Evolutionary conservation across 2,888 invertebrate genomes (phyloP).

Genomic region (Horisme vitalbata): DNA sequence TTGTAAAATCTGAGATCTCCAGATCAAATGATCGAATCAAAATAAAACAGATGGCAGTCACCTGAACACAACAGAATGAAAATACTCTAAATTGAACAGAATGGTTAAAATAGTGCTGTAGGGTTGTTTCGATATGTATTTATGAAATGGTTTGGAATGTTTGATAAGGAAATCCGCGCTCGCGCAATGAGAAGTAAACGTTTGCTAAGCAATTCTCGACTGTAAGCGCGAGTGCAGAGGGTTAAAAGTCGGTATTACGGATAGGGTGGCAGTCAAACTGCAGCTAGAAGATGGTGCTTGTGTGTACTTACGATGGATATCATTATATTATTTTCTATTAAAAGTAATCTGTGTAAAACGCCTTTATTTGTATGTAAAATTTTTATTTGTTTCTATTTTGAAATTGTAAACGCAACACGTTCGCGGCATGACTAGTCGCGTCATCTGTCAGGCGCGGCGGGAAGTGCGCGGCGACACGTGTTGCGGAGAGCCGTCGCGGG

Average conservation of each 20-base stretch:
- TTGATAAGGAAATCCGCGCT: conserved; percentile 39
- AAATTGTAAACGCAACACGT: conserved; percentile 48
- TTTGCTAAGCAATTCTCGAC: conserved; percentile 48
- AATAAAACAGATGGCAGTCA: conserved; percentile 28
- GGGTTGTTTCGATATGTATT: conserved; percentile 39
- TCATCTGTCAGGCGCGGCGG: conserved; percentile 35
- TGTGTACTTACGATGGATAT: conserved; percentile 78
- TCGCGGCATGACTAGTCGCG: conserved; percentile 27
- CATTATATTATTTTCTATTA: conserved; percentile 62
- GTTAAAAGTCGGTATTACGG: conserved; percentile 49
- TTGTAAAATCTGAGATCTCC: conserved; percentile 66
- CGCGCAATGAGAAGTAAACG: conserved; percentile 26
- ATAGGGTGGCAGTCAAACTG: conserved; percentile 70
- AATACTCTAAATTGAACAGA: conserved; percentile 38
- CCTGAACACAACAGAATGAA: conserved; percentile 26
- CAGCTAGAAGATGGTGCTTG: conserved; percentile 73
- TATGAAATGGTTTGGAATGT: conserved; percentile 38
- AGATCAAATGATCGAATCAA: conserved; percentile 52
- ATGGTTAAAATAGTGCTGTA: conserved; percentile 38
- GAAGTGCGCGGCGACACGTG: conserved; percentile 34
- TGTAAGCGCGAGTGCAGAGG: conserved; percentile 42
- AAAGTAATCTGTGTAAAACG: conserved; percentile 50
- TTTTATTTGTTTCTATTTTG: conserved; percentile 20
- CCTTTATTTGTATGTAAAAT: conserved; percentile 58
- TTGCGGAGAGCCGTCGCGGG: conserved; percentile 22